phyloP scores from a whole-genome alignment of 2,113 vertebrate species.

The Crotalus horridus region DNA sequence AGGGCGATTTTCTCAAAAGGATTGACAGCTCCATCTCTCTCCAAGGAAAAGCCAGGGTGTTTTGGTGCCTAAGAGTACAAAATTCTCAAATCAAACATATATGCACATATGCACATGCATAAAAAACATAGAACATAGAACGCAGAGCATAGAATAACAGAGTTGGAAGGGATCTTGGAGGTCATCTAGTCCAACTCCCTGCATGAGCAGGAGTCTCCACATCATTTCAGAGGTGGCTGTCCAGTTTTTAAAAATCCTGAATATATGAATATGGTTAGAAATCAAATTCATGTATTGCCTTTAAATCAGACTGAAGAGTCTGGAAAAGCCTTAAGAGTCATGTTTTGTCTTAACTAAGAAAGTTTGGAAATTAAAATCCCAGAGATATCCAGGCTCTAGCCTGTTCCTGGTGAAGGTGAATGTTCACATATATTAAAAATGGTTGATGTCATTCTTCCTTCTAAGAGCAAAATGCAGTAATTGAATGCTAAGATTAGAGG shows the following conservation, averaged over 20 bases:
- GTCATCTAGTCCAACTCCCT: background rate
- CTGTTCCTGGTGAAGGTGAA: background rate
- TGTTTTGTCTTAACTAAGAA: background rate
- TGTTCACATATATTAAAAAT: background rate
- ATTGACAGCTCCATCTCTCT: constrained; percentile 6
- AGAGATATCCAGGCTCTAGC: background rate
- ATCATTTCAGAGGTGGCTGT: background rate
- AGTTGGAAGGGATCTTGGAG: background rate
- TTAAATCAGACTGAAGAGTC: background rate
- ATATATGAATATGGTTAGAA: background rate
- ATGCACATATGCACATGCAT: background rate
- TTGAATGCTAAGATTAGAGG: background rate
- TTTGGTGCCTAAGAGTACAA: background rate
- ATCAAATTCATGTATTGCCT: background rate
- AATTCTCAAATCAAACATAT: background rate
- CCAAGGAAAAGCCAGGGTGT: background rate
- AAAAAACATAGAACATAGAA: background rate
- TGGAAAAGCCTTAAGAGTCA: background rate
- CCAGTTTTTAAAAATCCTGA: background rate
- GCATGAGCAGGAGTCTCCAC: background rate
- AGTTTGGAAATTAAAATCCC: background rate
- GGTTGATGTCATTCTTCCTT: background rate
- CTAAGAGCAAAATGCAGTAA: background rate
- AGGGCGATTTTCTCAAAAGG: background rate
- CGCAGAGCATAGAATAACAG: background rate